Evolutionary conservation across 1,140 invertebrate species (phyloP), one percentile per base, ranked within the genome.

Genomic region (Ostrea edulis): DNA sequence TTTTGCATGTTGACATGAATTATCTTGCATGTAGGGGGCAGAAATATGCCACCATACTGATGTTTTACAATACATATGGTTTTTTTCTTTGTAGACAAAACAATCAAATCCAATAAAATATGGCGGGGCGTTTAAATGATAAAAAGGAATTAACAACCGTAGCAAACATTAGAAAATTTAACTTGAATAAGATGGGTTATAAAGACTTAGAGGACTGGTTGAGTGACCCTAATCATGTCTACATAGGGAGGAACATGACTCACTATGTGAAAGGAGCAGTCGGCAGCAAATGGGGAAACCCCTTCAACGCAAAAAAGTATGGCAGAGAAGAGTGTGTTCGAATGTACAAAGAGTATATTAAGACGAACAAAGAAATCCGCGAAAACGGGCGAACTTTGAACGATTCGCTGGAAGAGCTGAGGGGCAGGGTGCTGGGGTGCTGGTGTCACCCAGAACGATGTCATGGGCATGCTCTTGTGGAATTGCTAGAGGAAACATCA

Each of bases 371-470:
- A 52, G 53, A 85, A 51, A 88, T 35, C 22, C 68, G 71, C 35
- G 83, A 88, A 14, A 82, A 87, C 22, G 88, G 88, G 35, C 87
- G 86, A 51, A 85, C 87, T 9, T 62, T 91, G 35, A 84, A 88
- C 7, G 83, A 87, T 35, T 89, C 90, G 11, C 51, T 91, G 22
- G 87, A 86, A 8, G 91, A 88, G 77, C n/a, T 88, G 53, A 55
- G 55, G 84, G 91, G 91, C 0, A 91, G 90, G 55, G 86, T 65
- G 14, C 62, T 91, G 17, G 91, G 91, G 3, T 91, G 91, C 53
- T 91, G 91, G 91, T 91, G 91, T 87, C 87, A 89, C 52, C 91
- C 91, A 22, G 86, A 89, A 11, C 86, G 17, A 54, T 91, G 91
- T 81, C 89, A 90, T 65, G 91, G 90, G 29, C 89, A 90, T 55